These are phyloP conservation scores for Pinna nobilis DNA, from an alignment of 1,140 invertebrate genomes.

Conservation along the genomic window DNA sequence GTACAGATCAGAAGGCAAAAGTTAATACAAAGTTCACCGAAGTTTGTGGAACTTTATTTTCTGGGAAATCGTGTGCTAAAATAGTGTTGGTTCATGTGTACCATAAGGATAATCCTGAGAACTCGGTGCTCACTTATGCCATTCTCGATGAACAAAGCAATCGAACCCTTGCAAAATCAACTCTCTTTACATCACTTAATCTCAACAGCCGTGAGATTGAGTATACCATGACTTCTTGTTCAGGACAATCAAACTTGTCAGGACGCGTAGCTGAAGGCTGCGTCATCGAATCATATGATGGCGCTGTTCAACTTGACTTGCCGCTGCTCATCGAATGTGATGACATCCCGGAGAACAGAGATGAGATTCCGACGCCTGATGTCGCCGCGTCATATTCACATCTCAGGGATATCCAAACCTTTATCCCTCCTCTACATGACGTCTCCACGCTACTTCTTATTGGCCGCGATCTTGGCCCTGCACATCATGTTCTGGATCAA, in stretches of 20 bases:
- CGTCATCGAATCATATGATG: slow-evolving; percentile 29
- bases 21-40: slow-evolving; percentile 31
- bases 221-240: slow-evolving; percentile 13
- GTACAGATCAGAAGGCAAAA: too few relatives aligned
- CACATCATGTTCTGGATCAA: slow-evolving; percentile 30
- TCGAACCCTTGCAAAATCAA: slow-evolving; percentile 8
- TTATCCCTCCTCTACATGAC: slow-evolving; percentile 10
- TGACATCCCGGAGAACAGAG: slow-evolving; percentile 16
- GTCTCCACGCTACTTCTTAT: slow-evolving; percentile 18
- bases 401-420: neutral
- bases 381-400: slow-evolving; percentile 4
- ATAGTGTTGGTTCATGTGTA: slow-evolving; percentile 27
- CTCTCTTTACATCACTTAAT: slow-evolving; percentile 9
- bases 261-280: neutral
- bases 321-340: slow-evolving; percentile 15
- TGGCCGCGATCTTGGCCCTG: slow-evolving; percentile 22
- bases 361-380: slow-evolving; percentile 26
- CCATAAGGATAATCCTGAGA: slow-evolving; percentile 7
- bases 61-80: slow-evolving; percentile 39
- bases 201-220: neutral
- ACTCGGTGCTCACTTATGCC: slow-evolving; percentile 15
- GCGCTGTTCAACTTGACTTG: neutral
- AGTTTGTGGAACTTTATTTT: slow-evolving; percentile 10
- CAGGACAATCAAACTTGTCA: neutral
- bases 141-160: slow-evolving; percentile 45